Percentiles rank a stretch among this genome's conserved stretches.
Conservation (phyloP, 2,113 vertebrate species). For the human region GRCh38 chr7:14247501-14248000, state of each 20-base stretch:
- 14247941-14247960: background rate
- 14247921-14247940: background rate
- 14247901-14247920: background rate
- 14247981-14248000: background rate
- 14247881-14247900: background rate
- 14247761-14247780: background rate
- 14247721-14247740: background rate
- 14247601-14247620: background rate
- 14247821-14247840: background rate
- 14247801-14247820: background rate
- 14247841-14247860: background rate
- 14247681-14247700: background rate
- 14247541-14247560: background rate
- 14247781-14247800: background rate
- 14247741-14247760: background rate
- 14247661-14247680: background rate
- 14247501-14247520: background rate
- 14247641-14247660: background rate
- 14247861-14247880: background rate
- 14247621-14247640: background rate
- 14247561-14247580: background rate
- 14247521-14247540: background rate
- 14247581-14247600: background rate
- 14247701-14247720: no score
- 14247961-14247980: background rate